Conservation (phyloP, 2,888 invertebrate species). For the Calameuta idolon region DNA sequence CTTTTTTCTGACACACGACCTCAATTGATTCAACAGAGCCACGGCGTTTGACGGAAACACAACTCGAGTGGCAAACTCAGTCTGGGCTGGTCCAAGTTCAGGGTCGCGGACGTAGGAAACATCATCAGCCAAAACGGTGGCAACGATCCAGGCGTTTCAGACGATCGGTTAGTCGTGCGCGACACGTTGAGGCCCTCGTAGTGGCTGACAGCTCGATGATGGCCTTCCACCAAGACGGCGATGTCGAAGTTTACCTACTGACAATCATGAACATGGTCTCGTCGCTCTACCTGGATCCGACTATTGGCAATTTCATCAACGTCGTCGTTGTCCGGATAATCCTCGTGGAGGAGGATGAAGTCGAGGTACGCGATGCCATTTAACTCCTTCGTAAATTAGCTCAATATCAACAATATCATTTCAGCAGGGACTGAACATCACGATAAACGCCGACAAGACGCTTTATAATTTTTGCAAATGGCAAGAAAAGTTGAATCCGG, state of each 20-base stretch:
- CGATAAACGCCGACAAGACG: constrained; percentile 85
- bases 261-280: constrained; percentile 95
- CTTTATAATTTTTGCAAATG: constrained; percentile 86
- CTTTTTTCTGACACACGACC: not conserved
- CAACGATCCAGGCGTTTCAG: constrained; percentile 43
- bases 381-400: too few relatives aligned
- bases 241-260: constrained; percentile 86
- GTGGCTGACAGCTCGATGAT: constrained; percentile 92
- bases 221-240: constrained; percentile 84
- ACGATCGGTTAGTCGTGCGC: constrained; percentile 80
- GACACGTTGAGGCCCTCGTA: constrained; percentile 87
- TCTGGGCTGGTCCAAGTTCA: constrained; percentile 69
- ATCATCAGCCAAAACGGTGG: constrained; percentile 47
- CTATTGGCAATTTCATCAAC: constrained; percentile 91
- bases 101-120: constrained; percentile 59
- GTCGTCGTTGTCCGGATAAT: constrained; percentile 90
- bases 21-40: constrained; percentile 47
- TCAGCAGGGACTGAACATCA: constrained; percentile 76
- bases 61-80: constrained; percentile 74
- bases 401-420: constrained; percentile 8
- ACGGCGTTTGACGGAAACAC: constrained; percentile 57
- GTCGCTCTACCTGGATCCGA: constrained; percentile 86
- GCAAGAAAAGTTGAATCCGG: constrained; percentile 78
- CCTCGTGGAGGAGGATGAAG: constrained; percentile 76
- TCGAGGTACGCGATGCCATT: constrained; percentile 62